Evolutionary conservation across 1,140 invertebrate genomes (phyloP), one percentile per base, ranked within the genome.

Genomic region (Tetragnatha versicolor): DNA sequence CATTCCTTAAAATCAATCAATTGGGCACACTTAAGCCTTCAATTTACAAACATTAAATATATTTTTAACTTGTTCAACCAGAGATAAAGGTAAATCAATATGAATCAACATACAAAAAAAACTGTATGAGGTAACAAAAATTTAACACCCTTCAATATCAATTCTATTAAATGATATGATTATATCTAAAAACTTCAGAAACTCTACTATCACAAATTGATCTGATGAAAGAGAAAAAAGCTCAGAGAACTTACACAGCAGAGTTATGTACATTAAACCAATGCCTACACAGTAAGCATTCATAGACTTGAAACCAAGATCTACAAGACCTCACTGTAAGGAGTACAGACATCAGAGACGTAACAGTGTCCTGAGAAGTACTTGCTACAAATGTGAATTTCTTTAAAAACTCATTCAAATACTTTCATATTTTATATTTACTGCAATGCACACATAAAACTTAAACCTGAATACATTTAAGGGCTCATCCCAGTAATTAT

Each of bases 231-330:
- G 39, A 76, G 65, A 79, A 69, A 79, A 79, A 65, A 51, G 68
- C 63, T 69, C 68, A 69, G 76, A 79, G 63, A 79, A 79, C 49
- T 65, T 22, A 55, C 45, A 33, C 49, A 35, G 61, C 45, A 39
- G 31, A 69, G 51, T 69, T 68, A 77, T 66, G 42, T 77, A 68
- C 63, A 66, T 77, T 51, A 33, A 77, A 77, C 22, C 45, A 79
- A 79, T 69, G 76, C 76, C 76, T 79, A 79, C 76, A 79, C 31
- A 47, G 76, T 79, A 79, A 79, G 76, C 76, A 79, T 69, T 68
- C 58, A 63, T 65, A 33, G 37, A 79, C 65, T 60, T 77, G 45
- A 77, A 77, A 77, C 55, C 73, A 77, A 77, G 73, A 77, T 77
- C 60, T 65, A 77, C 51, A 66, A 68, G 65, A 68, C 63, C 76